phyloP scores from a whole-genome alignment of 2,888 invertebrate species.

The Phyto melanocephala region DNA sequence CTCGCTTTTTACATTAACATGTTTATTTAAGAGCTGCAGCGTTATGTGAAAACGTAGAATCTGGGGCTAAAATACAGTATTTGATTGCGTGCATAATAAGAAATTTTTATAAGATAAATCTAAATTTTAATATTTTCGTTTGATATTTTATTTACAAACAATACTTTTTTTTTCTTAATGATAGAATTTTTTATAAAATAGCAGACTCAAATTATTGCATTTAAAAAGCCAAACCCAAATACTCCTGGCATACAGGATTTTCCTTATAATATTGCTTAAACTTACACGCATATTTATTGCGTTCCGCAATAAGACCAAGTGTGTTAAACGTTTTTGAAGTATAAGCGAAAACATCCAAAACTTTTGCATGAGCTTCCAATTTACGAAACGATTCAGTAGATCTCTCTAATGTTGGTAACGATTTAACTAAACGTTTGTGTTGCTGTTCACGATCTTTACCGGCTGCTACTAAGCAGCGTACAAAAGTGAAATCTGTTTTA shows the following conservation, averaged over 20 bases:
- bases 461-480: conserved; percentile 87
- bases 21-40: too few relatives aligned
- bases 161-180: neutral
- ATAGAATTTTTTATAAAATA: conserved; percentile 3
- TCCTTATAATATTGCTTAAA: conserved; percentile 88
- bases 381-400: conserved; percentile 86
- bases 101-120: too few relatives aligned
- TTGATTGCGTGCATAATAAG: too few relatives aligned
- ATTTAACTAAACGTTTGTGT: conserved; percentile 68
- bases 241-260: conserved; percentile 80
- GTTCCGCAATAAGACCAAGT: conserved; percentile 84
- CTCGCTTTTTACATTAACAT: too few relatives aligned
- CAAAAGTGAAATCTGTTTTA: conserved; percentile 86
- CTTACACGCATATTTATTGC: conserved; percentile 90
- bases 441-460: conserved; percentile 71
- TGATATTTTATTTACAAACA: too few relatives aligned
- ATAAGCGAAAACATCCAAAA: conserved; percentile 82
- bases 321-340: conserved; percentile 87
- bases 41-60: too few relatives aligned
- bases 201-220: neutral
- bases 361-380: conserved; percentile 87
- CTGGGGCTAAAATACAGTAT: too few relatives aligned
- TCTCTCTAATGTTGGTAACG: conserved; percentile 81
- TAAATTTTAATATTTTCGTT: too few relatives aligned
- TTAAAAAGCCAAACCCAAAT: conserved; percentile 74